Base-by-base conservation (phyloP, 2,888 invertebrate genomes). In the Drosophila mercatorum region DNA sequence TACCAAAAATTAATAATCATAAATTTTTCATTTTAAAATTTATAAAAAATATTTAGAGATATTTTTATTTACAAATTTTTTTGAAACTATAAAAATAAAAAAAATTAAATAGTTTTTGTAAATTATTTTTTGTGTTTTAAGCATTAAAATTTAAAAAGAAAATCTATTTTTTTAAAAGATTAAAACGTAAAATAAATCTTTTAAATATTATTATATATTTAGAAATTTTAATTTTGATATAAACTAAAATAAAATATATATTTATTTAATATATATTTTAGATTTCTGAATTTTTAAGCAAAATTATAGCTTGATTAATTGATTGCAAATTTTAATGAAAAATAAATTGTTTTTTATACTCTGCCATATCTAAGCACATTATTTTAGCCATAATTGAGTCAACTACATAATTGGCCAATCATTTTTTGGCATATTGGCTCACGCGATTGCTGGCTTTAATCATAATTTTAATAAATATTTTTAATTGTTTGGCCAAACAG, bases 401-500 rank as follows among this genome's bases (percentile, higher is more conserved):
- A 40, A 10, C 60, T 53, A 0, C 17, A 17, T 17, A 57, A 69
- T 75, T 60, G n/a, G 47, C 57, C 63, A 64, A 61, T 34, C 43
- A 61, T 58, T 34, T 59, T 28, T 28, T 28, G 28, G 47, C 40
- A 17, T 22, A 3, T 40, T 22, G 43, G 22, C 0, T 0, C 56
- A 57, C 14, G 14, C 57, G 36, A 34, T 11, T 10, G 6, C 31
- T 31, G 28, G 34, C n/a, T 40, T 55, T 28, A 40, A 28, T 26
- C 22, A 34, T 3, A 14, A 2, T 10, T 46, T 44, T 44, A 57
- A 57, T 57, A 68, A 61, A 65, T 64, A 62, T 80, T 71, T 72
- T 1, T 61, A 64, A 89, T 88, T 88, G 79, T 69, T 65, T 63
- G 71, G 72, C 59, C 80, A 83, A 89, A 84, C 88, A 84, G 89